phyloP scores from a whole-genome alignment of 2,113 vertebrate species.

The Herpetotheres cachinnans region DNA sequence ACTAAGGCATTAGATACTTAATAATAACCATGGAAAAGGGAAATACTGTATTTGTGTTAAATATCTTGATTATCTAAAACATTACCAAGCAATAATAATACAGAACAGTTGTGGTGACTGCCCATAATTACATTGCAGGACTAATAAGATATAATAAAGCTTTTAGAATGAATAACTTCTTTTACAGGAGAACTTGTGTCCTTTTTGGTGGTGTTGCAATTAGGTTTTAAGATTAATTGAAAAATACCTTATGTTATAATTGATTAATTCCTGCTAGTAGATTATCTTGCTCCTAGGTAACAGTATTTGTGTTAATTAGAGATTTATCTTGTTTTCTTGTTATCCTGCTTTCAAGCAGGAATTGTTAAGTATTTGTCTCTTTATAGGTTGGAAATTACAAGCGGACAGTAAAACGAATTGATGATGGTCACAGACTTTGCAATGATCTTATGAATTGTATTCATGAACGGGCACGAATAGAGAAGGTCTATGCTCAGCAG shows the following conservation, averaged over 20 bases:
- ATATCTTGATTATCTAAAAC: background rate
- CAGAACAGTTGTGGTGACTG: background rate
- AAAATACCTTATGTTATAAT: background rate
- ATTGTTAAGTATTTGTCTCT: background rate
- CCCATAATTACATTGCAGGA: background rate
- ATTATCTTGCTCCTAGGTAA: background rate
- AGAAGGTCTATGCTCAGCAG: slow-evolving; percentile 93
- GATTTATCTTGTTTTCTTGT: background rate
- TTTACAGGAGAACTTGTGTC: background rate
- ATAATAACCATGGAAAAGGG: background rate
- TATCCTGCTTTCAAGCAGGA: background rate
- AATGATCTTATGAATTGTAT: slow-evolving; percentile 94
- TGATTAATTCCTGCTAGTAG: background rate
- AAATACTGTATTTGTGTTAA: background rate
- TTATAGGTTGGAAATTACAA: slow-evolving; percentile 94
- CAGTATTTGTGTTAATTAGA: background rate
- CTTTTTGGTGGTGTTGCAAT: background rate
- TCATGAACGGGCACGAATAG: slow-evolving; percentile 92
- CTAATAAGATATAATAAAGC: background rate
- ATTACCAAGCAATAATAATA: background rate
- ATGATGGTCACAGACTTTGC: slow-evolving; percentile 93
- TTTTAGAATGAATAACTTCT: background rate
- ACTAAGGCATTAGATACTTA: background rate
- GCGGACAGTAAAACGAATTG: slow-evolving; percentile 89
- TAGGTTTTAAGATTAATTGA: background rate